A percentile compares a stretch with the other conserved stretches of the same genome.
phyloP scores from a whole-genome alignment of 2,888 invertebrate genomes.

The Pristionchus arcanus region DNA sequence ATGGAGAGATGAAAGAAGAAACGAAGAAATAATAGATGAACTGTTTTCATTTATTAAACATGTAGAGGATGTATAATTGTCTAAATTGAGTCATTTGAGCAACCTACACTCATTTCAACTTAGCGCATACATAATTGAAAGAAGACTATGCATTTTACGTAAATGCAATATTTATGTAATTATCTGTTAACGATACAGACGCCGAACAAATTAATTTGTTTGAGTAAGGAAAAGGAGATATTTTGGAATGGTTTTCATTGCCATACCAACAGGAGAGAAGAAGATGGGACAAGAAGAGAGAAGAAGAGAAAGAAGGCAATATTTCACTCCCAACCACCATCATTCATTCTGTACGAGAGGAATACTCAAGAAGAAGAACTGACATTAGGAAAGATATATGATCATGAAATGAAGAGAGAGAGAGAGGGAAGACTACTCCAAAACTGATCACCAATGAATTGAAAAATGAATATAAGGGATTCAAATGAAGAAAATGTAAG shows the following conservation, averaged over 20 bases:
- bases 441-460: not conserved
- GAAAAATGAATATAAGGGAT: not conserved
- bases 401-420: constrained; percentile 29
- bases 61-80: not conserved
- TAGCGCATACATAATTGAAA: no score
- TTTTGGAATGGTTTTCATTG: not conserved
- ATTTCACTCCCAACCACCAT: constrained; percentile 34
- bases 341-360: constrained; percentile 50
- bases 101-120: no score
- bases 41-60: not conserved
- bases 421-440: not conserved
- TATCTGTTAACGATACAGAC: not conserved
- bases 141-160: no score
- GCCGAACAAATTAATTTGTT: not conserved
- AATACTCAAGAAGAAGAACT: constrained; percentile 20
- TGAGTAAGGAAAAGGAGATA: not conserved
- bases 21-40: not conserved
- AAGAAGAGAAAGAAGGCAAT: constrained; percentile 30
- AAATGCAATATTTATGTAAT: not conserved
- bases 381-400: constrained; percentile 29
- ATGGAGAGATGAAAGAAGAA: constrained; percentile 14
- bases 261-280: constrained; percentile 39
- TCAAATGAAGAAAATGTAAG: not conserved
- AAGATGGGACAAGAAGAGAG: not conserved
- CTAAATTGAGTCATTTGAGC: no score